Conservation (phyloP, 1,140 invertebrate genomes). For the Lethrus apterus region DNA sequence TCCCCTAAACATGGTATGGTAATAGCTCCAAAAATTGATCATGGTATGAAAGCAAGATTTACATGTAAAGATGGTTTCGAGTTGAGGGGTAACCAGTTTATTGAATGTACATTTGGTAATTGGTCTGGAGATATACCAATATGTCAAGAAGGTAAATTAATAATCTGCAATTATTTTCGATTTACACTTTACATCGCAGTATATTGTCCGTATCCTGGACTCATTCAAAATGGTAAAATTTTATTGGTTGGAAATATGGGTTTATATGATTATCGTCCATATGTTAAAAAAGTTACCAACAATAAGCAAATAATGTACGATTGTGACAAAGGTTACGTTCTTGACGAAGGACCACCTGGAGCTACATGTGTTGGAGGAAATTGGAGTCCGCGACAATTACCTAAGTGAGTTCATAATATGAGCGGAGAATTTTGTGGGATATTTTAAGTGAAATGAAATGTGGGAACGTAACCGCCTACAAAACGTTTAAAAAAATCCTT, state of each 20-base stretch:
- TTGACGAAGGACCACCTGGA: constrained; percentile 81
- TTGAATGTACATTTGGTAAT: constrained; percentile 86
- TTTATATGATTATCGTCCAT: constrained; percentile 92
- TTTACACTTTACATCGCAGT: constrained; percentile 44
- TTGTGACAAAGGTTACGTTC: constrained; percentile 83
- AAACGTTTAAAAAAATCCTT: background rate
- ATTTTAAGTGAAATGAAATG: background rate
- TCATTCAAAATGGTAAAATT: constrained; percentile 84
- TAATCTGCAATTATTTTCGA: background rate
- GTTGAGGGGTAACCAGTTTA: constrained; percentile 60
- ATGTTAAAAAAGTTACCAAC: constrained; percentile 82
- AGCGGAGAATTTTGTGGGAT: background rate
- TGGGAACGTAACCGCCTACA: no score
- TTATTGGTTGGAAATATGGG: constrained; percentile 95
- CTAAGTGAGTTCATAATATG: constrained; percentile 46
- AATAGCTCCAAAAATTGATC: constrained; percentile 91
- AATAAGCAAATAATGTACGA: constrained; percentile 97
- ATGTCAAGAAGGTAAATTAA: constrained; percentile 68
- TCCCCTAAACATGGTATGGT: constrained; percentile 88
- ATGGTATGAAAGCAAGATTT: constrained; percentile 87
- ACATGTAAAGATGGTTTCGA: constrained; percentile 87
- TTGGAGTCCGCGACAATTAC: constrained; percentile 76
- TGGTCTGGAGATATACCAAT: constrained; percentile 82
- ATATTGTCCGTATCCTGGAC: constrained; percentile 90
- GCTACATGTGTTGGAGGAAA: constrained; percentile 86